Base-by-base conservation (phyloP, 2,888 invertebrate species). In the Drosophila mettleri region DNA sequence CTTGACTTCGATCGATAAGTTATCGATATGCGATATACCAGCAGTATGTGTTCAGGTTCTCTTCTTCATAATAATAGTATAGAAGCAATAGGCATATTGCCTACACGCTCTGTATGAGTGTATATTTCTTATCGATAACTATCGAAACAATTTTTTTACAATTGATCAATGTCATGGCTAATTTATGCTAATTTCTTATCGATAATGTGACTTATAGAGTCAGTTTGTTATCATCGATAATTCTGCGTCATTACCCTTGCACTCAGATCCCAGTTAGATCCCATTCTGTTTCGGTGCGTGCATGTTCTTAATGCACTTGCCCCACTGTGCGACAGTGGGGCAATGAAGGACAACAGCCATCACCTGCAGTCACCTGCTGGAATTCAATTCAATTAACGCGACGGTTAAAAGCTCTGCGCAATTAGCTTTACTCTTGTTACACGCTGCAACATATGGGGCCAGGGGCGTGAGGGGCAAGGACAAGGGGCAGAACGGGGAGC, bases 351-450 rank as follows among this genome's bases (percentile, higher is more conserved):
- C 18, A 59, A 16, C 31, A 53, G n/a, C 39, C 48, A 51, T 51
- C 49, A 38, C 29, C 52, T 52, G 24, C 67, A 77, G 77, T 54
- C 64, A 64, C 31, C 62, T 49, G 49, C 67, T 72, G 65, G 74
- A 83, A 86, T 80, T 78, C 84, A 83, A 83, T 83, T 83, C 80
- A 86, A 83, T 86, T 88, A 84, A 86, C 73, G 78, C 78, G 68
- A 75, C 70, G 75, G 57, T 74, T 71, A 75, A 83, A 78, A 83
- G 80, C 77, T 80, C 59, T 75, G 68, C 69, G 64, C 78, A 80
- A 75, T 75, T 69, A 84, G 78, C 67, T 78, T 76, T 61, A 38
- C 60, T 58, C 45, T 67, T 41, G 41, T 33, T 54, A 39, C 48
- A 38, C 38, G 27, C 33, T 33, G 12, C 31, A 31, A 4, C 31